Percentiles rank a stretch among this genome's conserved stretches.
Evolutionary conservation across 2,888 invertebrate genomes (phyloP).

Genomic region (Drosophila paramelanica): DNA sequence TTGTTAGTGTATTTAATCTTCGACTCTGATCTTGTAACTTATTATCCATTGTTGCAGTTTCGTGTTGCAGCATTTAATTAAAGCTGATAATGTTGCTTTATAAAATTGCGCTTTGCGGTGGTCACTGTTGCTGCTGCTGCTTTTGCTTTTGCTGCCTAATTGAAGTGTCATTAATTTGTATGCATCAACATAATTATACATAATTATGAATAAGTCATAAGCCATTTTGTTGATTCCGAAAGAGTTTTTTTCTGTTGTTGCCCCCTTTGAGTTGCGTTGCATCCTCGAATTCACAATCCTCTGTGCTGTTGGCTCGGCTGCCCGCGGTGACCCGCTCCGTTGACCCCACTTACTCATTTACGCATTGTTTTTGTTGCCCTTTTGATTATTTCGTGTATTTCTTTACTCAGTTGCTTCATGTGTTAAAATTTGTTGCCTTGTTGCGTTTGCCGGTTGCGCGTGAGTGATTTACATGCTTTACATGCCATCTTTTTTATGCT

Average conservation of each 20-base stretch:
- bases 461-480: constrained; percentile 60
- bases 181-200: constrained; percentile 75
- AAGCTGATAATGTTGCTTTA: constrained; percentile 34
- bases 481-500: constrained; percentile 36
- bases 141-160: constrained; percentile 50
- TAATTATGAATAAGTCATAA: constrained; percentile 65
- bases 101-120: constrained; percentile 20
- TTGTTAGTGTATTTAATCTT: constrained; percentile 10
- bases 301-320: constrained; percentile 9
- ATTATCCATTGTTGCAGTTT: constrained; percentile 21
- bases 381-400: constrained; percentile 9
- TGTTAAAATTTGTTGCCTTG: constrained; percentile 39
- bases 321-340: constrained; percentile 61
- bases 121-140: constrained; percentile 14
- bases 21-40: background rate
- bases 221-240: constrained; percentile 36
- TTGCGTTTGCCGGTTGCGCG: constrained; percentile 44
- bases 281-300: constrained; percentile 19
- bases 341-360: constrained; percentile 62
- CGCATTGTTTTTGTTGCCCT: constrained; percentile 20
- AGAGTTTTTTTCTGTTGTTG: constrained; percentile 19
- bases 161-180: constrained; percentile 77
- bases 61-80: constrained; percentile 48
- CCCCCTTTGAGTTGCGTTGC: constrained; percentile 18
- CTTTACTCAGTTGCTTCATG: constrained; percentile 21